Evolutionary conservation across 1,140 invertebrate genomes (phyloP), one percentile per base, ranked within the genome.

Genomic region (Drosophila virilis): DNA sequence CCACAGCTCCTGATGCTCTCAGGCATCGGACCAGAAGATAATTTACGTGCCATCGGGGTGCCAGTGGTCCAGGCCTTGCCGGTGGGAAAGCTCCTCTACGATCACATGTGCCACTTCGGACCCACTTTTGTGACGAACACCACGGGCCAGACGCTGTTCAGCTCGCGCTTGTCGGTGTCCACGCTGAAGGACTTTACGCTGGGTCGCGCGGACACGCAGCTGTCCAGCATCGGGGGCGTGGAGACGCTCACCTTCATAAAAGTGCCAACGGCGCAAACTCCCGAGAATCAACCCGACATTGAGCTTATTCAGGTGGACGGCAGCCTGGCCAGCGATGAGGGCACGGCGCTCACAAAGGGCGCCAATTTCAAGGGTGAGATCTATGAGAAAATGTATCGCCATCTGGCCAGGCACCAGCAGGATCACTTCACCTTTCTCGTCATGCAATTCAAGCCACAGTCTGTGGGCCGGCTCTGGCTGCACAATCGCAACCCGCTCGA

Each of bases 1-100:
- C 96, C 97, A 0, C 96, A 97, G 91, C 77, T 98, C 8, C 91
- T 98, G 32, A 96, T 97, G 95, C 93, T 97, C 0, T 96, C 96
- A 1, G 97, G 97, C 0, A 93, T 97, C 7, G 97, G 97, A 1
- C 96, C 96, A 9, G 94, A 92, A 79, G 79, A 93, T 40, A 93
- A 95, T 69, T 80, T 98, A 2, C 90, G 94, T 50, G 93, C 95
- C 28, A 91, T 97, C 1, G 94, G 94, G 0, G 95, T 97, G 28
- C 93, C 94, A 0, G 92, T 95, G 0, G 91, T 97, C 8, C 92
- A 95, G 80, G 94, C 96, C 69, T 91, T 96, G 9, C 94, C 93
- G 52, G 96, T 97, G 1, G 96, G 96, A 0, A 92, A 94, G 79
- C 95, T 94, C 8, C 80, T 97, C 17, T 95, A 96, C 79, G 96